Percentiles rank a stretch among this genome's conserved stretches.
Evolutionary conservation across 2,113 vertebrate genomes (phyloP).

Genomic region (Benitochromis conjunctus): DNA sequence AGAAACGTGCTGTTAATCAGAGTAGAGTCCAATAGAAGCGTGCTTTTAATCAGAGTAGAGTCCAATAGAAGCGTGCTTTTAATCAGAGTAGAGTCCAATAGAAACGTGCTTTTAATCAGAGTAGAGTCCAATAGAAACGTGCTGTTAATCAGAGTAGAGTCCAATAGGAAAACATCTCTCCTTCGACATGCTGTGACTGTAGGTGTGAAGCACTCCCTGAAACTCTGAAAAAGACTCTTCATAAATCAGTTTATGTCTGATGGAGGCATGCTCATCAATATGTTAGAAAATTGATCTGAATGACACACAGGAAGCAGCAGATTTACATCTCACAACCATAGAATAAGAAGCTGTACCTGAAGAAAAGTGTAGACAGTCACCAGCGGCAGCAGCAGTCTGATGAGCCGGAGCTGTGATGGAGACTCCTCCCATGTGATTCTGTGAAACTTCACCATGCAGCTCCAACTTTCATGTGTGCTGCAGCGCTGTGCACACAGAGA

Average conservation of each 20-base stretch:
- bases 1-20: background rate
- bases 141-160: background rate
- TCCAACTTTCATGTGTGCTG: background rate
- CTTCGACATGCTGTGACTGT: background rate
- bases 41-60: no score
- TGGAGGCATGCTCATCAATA: background rate
- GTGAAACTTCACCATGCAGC: background rate
- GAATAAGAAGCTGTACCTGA: background rate
- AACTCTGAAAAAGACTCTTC: background rate
- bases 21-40: no score
- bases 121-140: no score
- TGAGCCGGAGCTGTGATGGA: background rate
- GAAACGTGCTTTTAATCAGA: no score
- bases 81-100: no score
- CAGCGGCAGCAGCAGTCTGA: background rate
- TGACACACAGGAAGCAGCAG: background rate
- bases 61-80: background rate
- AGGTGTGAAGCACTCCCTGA: background rate
- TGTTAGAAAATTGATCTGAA: background rate
- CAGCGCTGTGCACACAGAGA: constrained; percentile 1
- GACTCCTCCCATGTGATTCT: background rate
- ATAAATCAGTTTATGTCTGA: background rate
- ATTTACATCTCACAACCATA: background rate
- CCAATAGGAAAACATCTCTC: background rate
- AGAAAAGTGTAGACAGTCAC: background rate